Conservation (phyloP, 2,113 vertebrate genomes). For the Erpornis zantholeuca region DNA sequence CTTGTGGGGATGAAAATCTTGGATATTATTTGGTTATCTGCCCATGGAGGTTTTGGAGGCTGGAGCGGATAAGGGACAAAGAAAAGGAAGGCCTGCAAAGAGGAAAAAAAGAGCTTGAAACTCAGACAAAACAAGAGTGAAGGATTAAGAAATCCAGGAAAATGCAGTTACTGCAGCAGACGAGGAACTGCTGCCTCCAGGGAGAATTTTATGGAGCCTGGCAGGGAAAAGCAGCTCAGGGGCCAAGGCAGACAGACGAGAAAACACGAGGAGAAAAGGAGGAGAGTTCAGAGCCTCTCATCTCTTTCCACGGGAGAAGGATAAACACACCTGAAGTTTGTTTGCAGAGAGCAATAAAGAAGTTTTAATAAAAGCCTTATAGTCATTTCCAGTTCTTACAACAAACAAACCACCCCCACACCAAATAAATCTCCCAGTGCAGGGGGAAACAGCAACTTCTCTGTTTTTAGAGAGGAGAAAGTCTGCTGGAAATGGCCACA, state of each 20-base stretch:
- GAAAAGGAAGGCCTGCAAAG: neutral
- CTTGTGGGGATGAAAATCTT: neutral
- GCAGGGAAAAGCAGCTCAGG: neutral
- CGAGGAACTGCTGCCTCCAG: constrained; percentile 12
- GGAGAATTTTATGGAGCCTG: neutral
- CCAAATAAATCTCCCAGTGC: neutral
- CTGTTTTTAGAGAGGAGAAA: neutral
- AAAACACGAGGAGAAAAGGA: neutral
- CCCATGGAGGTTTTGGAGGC: neutral
- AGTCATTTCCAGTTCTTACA: neutral
- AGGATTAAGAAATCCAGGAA: neutral
- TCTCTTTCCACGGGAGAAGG: neutral
- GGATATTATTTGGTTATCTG: neutral
- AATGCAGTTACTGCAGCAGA: neutral
- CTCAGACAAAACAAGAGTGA: neutral
- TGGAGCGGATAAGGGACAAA: neutral
- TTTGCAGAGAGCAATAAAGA: neutral
- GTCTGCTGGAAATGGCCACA: neutral
- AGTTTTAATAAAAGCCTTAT: neutral
- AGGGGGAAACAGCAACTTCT: neutral
- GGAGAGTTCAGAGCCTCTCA: constrained; percentile 1
- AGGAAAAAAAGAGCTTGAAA: neutral
- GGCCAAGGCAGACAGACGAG: neutral
- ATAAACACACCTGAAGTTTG: constrained; percentile 38
- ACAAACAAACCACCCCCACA: neutral